phyloP scores from a whole-genome alignment of 1,140 invertebrate species.

The Drosophila parvula region DNA sequence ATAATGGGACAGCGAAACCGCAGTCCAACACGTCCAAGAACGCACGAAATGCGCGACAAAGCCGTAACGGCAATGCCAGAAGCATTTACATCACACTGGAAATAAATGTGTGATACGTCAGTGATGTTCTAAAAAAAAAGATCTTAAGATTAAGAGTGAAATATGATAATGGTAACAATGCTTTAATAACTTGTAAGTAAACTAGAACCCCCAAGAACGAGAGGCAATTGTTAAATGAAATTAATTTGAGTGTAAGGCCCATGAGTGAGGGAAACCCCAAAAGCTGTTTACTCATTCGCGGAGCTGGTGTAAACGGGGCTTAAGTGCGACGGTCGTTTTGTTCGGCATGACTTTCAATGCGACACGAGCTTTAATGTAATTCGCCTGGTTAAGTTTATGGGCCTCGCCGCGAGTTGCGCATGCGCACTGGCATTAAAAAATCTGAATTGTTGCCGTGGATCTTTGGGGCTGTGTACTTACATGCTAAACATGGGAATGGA shows the following conservation, averaged over 20 bases:
- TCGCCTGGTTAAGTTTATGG: conserved; percentile 49
- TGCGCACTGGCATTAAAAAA: conserved; percentile 40
- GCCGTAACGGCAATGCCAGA: conserved; percentile 22
- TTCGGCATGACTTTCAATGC: conserved; percentile 43
- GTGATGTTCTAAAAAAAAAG: too few species aligned
- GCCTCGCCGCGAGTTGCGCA: conserved; percentile 56
- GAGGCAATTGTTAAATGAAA: not conserved
- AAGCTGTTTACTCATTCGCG: conserved; percentile 27
- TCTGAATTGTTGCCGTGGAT: conserved; percentile 21
- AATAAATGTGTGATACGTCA: not conserved
- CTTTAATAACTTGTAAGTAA: not conserved
- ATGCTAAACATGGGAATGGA: conserved; percentile 65
- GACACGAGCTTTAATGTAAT: conserved; percentile 58
- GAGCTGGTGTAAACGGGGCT: conserved; percentile 26
- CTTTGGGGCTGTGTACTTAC: conserved; percentile 38
- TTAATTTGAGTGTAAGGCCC: conserved; percentile 4
- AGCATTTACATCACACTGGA: conserved; percentile 10
- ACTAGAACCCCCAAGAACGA: not conserved
- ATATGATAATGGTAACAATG: not conserved
- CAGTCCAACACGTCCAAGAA: conserved; percentile 45
- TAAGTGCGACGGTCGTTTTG: conserved; percentile 2
- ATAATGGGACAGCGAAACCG: conserved; percentile 48
- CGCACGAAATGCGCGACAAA: conserved; percentile 49
- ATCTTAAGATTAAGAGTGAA: too few species aligned
- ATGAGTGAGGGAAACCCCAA: conserved; percentile 28